Conservation (phyloP, 2,797 vertebrate genomes). For the Anguilla marmorata region DNA sequence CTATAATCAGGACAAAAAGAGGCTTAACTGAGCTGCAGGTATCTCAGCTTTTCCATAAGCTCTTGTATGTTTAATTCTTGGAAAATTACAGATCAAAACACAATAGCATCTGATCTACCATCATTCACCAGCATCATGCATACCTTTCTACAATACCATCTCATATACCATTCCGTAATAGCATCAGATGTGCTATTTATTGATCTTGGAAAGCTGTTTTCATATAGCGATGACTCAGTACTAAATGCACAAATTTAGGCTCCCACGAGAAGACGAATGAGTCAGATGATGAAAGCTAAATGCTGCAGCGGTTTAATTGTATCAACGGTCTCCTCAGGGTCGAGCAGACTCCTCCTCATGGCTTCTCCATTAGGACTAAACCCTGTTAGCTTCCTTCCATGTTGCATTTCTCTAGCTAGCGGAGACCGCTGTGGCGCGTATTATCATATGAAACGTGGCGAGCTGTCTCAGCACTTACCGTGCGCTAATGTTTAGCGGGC, state of each 20-base stretch:
- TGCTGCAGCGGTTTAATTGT: background rate
- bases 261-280: background rate
- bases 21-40: background rate
- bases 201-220: background rate
- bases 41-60: background rate
- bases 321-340: background rate
- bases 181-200: background rate
- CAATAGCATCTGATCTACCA: background rate
- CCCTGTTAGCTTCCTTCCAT: background rate
- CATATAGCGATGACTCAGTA: background rate
- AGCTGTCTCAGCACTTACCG: constrained; percentile 10
- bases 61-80: background rate
- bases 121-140: too few relatives aligned
- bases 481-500: background rate
- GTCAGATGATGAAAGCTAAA: background rate
- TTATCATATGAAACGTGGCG: background rate
- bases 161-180: background rate
- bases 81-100: background rate
- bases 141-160: background rate
- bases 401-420: background rate
- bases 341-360: background rate
- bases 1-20: background rate
- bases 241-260: background rate
- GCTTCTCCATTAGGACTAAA: background rate
- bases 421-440: background rate